Conservation (phyloP, 2,113 vertebrate species). For the Eubucco bourcierii region DNA sequence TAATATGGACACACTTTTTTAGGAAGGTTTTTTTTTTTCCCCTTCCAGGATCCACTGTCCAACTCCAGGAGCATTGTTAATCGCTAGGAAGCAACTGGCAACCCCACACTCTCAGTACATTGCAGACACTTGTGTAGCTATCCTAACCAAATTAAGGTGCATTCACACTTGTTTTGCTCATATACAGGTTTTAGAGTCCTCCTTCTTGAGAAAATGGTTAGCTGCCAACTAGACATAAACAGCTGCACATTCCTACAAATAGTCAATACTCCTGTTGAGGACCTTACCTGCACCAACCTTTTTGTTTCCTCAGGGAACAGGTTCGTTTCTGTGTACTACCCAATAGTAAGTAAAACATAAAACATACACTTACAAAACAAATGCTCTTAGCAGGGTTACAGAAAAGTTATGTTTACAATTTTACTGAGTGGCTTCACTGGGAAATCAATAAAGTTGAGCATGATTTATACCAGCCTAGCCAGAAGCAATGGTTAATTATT, state of each 20-base stretch:
- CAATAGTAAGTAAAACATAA: background rate
- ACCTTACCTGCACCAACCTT: conserved; percentile 56
- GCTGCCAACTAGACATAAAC: background rate
- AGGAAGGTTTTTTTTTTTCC: background rate
- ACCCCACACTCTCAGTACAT: background rate
- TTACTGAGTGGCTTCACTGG: background rate
- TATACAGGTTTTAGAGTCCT: conserved; percentile 70
- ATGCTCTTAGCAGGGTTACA: background rate
- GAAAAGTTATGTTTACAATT: background rate
- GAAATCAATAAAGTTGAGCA: background rate
- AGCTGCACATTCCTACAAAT: background rate
- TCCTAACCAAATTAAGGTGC: background rate
- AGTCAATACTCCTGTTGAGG: background rate
- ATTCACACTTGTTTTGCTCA: conserved; percentile 75
- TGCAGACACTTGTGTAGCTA: background rate
- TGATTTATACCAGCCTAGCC: background rate
- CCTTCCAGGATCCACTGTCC: background rate
- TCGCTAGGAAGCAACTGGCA: conserved; percentile 3
- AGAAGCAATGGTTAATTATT: background rate
- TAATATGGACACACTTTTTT: background rate
- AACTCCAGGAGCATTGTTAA: conserved; percentile 74
- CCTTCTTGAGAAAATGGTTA: background rate
- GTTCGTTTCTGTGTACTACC: background rate
- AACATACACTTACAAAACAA: background rate
- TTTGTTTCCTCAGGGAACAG: background rate